Conservation (phyloP, 2,888 invertebrate genomes). For the Blastobasis lacticolella region DNA sequence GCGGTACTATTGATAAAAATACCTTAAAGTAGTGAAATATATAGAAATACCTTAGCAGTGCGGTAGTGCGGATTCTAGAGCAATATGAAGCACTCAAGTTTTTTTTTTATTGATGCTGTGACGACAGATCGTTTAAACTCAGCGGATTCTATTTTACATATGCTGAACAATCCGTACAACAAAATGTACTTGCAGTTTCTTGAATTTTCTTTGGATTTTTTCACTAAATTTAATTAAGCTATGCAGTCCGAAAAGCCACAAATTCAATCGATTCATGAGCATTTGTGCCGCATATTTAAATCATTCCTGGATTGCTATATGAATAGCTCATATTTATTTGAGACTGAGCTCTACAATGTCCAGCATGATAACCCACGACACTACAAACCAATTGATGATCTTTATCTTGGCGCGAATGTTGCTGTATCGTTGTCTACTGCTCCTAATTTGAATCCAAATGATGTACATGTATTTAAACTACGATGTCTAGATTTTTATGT, state of each 20-base stretch:
- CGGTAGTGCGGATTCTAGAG: constrained; percentile 9
- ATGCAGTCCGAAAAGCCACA: constrained; percentile 9
- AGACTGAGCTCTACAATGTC: background rate
- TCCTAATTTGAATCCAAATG: too few relatives aligned
- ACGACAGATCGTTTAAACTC: background rate
- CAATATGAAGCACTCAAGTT: constrained; percentile 11
- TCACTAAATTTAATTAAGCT: constrained; percentile 8
- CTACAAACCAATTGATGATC: too few relatives aligned
- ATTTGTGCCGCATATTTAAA: background rate
- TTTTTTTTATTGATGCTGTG: constrained; percentile 5
- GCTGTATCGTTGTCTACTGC: too few relatives aligned
- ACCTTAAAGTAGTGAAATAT: too few relatives aligned
- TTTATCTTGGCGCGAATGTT: too few relatives aligned
- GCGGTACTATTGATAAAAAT: too few relatives aligned
- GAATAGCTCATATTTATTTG: too few relatives aligned
- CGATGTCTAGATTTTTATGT: too few relatives aligned
- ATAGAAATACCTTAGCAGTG: constrained; percentile 7
- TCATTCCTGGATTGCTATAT: background rate
- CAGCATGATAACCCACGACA: background rate
- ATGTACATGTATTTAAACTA: too few relatives aligned
- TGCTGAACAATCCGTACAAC: constrained; percentile 10
- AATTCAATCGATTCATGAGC: constrained; percentile 1
- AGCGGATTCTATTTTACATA: constrained; percentile 6
- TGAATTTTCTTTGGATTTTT: constrained; percentile 10
- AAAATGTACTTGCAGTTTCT: constrained; percentile 13